Conservation (phyloP, 2,888 invertebrate species). For the Yponomeuta evonymella region DNA sequence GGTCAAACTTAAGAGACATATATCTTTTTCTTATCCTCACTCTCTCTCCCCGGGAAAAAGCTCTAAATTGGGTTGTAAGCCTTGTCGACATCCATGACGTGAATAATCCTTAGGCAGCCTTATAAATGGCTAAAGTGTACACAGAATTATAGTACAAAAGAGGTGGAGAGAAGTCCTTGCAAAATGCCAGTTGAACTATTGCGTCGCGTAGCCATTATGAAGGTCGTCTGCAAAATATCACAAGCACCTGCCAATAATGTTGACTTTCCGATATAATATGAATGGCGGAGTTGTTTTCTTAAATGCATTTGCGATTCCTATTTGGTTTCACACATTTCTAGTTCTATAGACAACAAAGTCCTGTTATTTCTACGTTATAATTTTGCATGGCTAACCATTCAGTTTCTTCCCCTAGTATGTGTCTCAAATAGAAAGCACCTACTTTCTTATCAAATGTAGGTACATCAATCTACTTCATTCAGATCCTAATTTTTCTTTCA, state of each 20-base stretch:
- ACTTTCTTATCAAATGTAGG: no score
- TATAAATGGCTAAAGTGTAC: not conserved
- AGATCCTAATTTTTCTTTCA: not conserved
- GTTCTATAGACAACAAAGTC: not conserved
- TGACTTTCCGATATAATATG: not conserved
- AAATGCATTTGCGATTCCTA: not conserved
- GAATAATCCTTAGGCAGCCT: not conserved
- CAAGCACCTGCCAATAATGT: not conserved
- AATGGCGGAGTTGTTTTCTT: not conserved
- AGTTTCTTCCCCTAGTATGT: no score
- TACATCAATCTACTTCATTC: no score
- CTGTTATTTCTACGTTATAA: not conserved
- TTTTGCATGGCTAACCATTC: not conserved
- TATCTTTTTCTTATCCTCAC: no score
- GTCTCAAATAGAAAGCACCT: no score
- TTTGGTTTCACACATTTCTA: not conserved
- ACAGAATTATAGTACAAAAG: no score
- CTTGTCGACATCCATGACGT: no score
- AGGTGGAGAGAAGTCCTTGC: not conserved
- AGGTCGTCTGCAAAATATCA: not conserved
- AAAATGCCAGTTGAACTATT: conserved; percentile 1
- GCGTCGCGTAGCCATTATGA: not conserved
- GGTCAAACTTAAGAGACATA: no score
- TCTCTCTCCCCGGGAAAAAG: no score
- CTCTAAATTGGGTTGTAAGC: no score